These are phyloP conservation scores for Ostrea edulis DNA, from an alignment of 1,140 invertebrate species.

Conservation along the genomic window DNA sequence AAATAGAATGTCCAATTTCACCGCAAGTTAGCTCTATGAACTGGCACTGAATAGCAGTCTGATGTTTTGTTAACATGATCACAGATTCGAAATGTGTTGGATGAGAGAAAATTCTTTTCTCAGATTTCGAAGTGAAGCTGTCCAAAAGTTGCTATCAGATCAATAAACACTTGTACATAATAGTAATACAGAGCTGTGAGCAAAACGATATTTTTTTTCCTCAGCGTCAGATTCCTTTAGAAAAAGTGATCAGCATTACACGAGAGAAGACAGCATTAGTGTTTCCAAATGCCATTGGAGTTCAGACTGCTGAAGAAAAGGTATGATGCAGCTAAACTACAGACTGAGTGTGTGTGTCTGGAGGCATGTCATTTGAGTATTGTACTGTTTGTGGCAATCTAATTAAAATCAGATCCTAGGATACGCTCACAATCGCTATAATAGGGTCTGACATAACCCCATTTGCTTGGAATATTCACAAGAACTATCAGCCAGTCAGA, in stretches of 20 bases:
- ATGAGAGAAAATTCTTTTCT: not conserved
- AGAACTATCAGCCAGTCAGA: too few relatives aligned
- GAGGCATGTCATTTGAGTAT: not conserved
- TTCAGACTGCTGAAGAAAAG: constrained; percentile 90
- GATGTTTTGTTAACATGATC: not conserved
- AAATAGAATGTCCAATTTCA: too few relatives aligned
- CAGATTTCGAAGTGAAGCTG: not conserved
- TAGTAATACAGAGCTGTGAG: not conserved
- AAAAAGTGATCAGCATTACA: constrained; percentile 90
- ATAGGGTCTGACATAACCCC: too few relatives aligned
- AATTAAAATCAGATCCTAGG: too few relatives aligned
- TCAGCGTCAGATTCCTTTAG: constrained; percentile 83
- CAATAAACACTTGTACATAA: not conserved
- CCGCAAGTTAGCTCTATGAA: too few relatives aligned
- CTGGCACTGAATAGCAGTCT: too few relatives aligned
- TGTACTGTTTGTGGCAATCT: too few relatives aligned
- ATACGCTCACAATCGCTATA: too few relatives aligned
- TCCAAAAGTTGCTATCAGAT: not conserved
- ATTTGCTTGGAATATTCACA: too few relatives aligned
- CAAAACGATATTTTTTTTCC: constrained; percentile 25
- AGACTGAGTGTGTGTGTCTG: not conserved
- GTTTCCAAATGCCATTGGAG: constrained; percentile 92
- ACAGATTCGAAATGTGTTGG: not conserved
- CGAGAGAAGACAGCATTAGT: constrained; percentile 95
- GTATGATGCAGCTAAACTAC: constrained; percentile 57